phyloP scores from a whole-genome alignment of 2,113 vertebrate genomes.

The Neogale vison region DNA sequence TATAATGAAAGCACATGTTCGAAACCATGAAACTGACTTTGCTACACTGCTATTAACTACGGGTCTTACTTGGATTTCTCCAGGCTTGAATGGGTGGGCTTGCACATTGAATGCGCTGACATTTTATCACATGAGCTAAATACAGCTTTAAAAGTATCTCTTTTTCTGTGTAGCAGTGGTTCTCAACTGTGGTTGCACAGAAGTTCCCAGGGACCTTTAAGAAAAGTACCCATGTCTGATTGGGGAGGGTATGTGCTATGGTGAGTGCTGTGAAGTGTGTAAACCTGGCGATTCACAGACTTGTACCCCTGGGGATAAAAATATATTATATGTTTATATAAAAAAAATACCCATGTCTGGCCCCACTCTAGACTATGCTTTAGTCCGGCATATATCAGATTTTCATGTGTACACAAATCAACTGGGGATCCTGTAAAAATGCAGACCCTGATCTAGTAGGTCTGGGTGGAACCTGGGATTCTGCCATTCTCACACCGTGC shows the following conservation, averaged over 20 bases:
- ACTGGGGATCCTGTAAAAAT: not conserved
- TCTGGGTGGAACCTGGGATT: not conserved
- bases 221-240: not conserved
- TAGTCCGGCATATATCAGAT: not conserved
- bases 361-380: not conserved
- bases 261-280: too few relatives aligned
- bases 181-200: not conserved
- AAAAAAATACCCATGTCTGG: not conserved
- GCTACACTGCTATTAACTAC: not conserved
- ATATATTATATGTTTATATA: too few relatives aligned
- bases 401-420: not conserved
- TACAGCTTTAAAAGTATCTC: not conserved
- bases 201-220: not conserved
- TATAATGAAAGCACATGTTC: not conserved
- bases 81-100: not conserved
- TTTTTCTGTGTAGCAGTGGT: not conserved
- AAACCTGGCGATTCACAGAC: too few relatives aligned
- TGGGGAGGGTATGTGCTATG: too few relatives aligned
- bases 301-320: too few relatives aligned
- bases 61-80: conserved; percentile 10
- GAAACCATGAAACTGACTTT: conserved; percentile 23
- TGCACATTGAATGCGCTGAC: not conserved
- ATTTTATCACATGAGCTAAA: conserved; percentile 15
- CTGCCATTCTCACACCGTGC: not conserved
- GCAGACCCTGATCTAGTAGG: not conserved